Evolutionary conservation across 2,113 vertebrate genomes (phyloP), one percentile per base, ranked within the genome.

Genomic region (Platanista minor): DNA sequence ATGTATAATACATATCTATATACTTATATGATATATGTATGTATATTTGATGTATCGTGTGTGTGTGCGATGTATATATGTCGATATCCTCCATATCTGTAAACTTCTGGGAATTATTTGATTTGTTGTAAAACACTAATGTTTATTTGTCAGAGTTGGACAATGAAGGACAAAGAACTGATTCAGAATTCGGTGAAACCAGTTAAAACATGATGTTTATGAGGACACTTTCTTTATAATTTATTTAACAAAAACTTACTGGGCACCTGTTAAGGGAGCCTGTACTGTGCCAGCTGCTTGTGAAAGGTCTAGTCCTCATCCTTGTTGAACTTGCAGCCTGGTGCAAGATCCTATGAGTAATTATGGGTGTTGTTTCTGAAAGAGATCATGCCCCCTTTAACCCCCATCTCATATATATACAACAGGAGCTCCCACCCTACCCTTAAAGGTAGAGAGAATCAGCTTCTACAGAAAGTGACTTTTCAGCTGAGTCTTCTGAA

Each of bases 51-150:
- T 27, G 23, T 33, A 13, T 64, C 89, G 17, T 64, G 36, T 91
- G 46, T 6, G 2, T 46, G 33, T 43, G 5, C 27, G 4, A 13
- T 33, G 0, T 71, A 23, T 80, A 8, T 31, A 17, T 54, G 1
- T 33, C 15, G 6, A 49, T 52, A 9, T 46, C 29, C 6, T 72
- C 46, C 59, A 5, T 89, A 41, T 66, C 23, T 90, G 3, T 87
- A 57, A 85, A 49, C 18, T 77, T 92, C 71, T 96, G 41, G 14
- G 11, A 66, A 66, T 74, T 87, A 15, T 81, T 57, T 84, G 31
- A 41, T 90, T 92, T 90, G 57, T 59, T 93, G 11, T 23, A 29
- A 86, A 89, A 52, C n/a, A 41, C 46, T 46, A 86, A n/a, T 69
- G 8, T 25, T 39, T 71, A 41, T 71, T 97, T 91, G 39, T 81